Conservation (phyloP, 2,888 invertebrate genomes). For the Agrochola litura region DNA sequence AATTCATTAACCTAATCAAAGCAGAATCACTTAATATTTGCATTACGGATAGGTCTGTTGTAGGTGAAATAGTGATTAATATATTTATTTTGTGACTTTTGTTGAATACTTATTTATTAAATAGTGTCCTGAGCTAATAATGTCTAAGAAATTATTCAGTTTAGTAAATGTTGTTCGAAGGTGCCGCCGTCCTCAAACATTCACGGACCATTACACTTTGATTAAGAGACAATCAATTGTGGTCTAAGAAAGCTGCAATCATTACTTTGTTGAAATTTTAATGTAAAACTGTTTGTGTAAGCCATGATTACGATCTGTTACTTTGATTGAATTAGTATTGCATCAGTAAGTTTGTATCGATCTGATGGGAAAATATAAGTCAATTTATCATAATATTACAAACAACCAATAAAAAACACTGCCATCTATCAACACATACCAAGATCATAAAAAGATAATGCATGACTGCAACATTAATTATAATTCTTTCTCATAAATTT, state of each 20-base stretch:
- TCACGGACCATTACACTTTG: slow-evolving; percentile 65
- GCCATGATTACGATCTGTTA: slow-evolving; percentile 37
- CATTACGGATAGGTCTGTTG: neutral
- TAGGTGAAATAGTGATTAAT: slow-evolving; percentile 21
- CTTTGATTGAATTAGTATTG: slow-evolving; percentile 41
- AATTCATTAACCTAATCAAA: neutral
- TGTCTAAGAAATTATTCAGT: slow-evolving; percentile 45
- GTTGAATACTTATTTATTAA: slow-evolving; percentile 34
- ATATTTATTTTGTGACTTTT: slow-evolving; percentile 38
- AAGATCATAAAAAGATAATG: slow-evolving; percentile 34
- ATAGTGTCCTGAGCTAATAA: slow-evolving; percentile 47
- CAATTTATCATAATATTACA: slow-evolving; percentile 7
- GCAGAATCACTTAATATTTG: slow-evolving; percentile 10
- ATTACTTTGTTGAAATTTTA: slow-evolving; percentile 61
- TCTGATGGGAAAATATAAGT: slow-evolving; percentile 20
- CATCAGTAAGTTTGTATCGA: slow-evolving; percentile 18
- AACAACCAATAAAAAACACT: slow-evolving; percentile 21
- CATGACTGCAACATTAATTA: slow-evolving; percentile 32
- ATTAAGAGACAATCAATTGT: slow-evolving; percentile 64
- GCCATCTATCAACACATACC: slow-evolving; percentile 30
- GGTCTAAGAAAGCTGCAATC: slow-evolving; percentile 68
- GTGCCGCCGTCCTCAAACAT: slow-evolving; percentile 47
- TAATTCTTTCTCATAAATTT: slow-evolving; percentile 44
- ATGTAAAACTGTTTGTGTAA: slow-evolving; percentile 56
- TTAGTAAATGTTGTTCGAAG: slow-evolving; percentile 61